Evolutionary conservation across 2,888 invertebrate genomes (phyloP).

Genomic region (Chrysolina oricalcia): DNA sequence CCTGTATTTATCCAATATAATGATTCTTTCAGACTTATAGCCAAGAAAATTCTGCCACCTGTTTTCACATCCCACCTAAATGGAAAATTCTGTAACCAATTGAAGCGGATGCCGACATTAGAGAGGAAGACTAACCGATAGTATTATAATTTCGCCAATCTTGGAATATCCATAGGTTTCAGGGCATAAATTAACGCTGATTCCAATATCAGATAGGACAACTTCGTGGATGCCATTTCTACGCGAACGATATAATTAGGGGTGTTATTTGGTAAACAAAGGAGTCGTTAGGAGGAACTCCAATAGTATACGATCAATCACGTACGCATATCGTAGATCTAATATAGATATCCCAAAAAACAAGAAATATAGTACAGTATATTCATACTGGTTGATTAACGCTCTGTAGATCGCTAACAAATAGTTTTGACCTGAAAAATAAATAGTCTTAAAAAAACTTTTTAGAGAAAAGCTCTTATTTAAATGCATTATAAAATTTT

Average conservation of each 20-base stretch:
- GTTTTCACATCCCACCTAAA: not conserved
- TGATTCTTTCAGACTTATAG: not conserved
- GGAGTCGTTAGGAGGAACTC: not conserved
- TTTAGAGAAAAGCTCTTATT: too few species aligned
- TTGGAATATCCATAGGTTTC: not conserved
- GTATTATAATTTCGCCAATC: not conserved
- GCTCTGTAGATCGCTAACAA: too few species aligned
- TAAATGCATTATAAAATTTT: too few species aligned
- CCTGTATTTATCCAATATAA: not conserved
- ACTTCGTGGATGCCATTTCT: not conserved
- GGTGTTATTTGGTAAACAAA: not conserved
- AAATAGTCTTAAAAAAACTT: too few species aligned
- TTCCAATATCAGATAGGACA: slow-evolving; percentile 1
- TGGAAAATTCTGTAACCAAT: not conserved
- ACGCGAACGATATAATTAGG: not conserved
- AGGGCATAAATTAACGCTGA: not conserved
- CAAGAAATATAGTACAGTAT: not conserved
- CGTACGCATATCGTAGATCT: not conserved
- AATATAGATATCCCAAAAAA: not conserved
- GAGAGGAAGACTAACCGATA: not conserved
- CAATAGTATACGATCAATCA: not conserved
- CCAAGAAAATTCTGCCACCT: not conserved
- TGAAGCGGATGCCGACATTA: not conserved
- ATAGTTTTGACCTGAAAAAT: too few species aligned
- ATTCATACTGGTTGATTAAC: not conserved